Evolutionary conservation across 2,797 vertebrate species (phyloP), one percentile per base, ranked within the genome.

Genomic region (Poeciliopsis turneri): DNA sequence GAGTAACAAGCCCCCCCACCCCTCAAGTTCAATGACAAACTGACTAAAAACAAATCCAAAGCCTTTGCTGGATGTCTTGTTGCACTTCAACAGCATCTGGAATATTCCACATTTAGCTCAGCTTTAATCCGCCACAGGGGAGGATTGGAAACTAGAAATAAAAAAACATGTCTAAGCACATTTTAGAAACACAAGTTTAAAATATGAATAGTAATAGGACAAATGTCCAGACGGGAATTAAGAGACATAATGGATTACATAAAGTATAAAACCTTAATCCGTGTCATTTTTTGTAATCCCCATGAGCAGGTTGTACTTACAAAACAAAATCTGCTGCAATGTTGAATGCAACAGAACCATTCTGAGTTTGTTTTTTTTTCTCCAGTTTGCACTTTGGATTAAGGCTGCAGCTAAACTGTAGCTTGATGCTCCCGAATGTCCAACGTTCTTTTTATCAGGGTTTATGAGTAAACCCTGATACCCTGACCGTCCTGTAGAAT

Each of bases 181-280:
- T 39, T 49, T 45, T 71, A 81, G 77, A 77, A 47, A 45, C 70
- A 66, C 45, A 59, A 75, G 57, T 77, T 33, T 36, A 28, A 73
- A 86, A 72, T 83, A 69, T 30, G 28, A 57, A 55, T 25, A 43
- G 16, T 15, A 85, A 82, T 71, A 82, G 82, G 74, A 83, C 79
- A 85, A 81, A 82, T 75, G 82, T 72, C 47, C 76, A 74, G 69
- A 61, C 3, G 1, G 78, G 78, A 80, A 81, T 84, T 79, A 80
- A 80, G 74, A 92, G 74, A 75, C 88, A 87, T 84, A 83, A 85
- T 84, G 83, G 80, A 85, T 88, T 86, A 86, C 81, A 89, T 77
- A 78, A 89, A 88, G 78, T 79, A 78, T 87, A 77, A 87, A 82
- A 88, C 77, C 85, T 86, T 80, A 88, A 86, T 90, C 90, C 55